A percentile compares a stretch with the other conserved stretches of the same genome.
Conservation (phyloP, 2,113 vertebrate species). For the Beaufortia kweichowensis region DNA sequence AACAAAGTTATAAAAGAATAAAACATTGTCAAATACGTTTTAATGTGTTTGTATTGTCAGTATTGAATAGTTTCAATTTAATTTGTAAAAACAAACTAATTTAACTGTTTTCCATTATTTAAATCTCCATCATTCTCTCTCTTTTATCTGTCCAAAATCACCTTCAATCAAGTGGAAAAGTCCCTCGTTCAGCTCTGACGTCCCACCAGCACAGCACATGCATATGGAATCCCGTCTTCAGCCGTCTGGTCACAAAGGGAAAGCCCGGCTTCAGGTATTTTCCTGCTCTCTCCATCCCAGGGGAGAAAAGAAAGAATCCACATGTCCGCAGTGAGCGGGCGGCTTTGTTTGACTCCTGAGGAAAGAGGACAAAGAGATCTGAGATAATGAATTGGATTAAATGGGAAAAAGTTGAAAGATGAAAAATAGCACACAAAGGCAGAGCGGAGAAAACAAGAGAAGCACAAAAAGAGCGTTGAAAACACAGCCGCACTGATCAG, state of each 20-base stretch:
- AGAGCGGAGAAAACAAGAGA: constrained; percentile 44
- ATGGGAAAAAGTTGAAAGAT: constrained; percentile 68
- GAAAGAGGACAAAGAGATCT: constrained; percentile 62
- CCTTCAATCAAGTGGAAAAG: constrained; percentile 2
- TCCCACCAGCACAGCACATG: constrained; percentile 30
- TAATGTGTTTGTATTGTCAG: no score
- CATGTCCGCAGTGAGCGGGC: constrained; percentile 71
- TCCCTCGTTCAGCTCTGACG: constrained; percentile 15
- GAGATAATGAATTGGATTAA: constrained; percentile 76
- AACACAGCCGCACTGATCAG: constrained; percentile 45
- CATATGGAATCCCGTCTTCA: constrained; percentile 53
- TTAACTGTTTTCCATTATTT: neutral
- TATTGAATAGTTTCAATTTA: no score
- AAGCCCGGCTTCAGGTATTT: constrained; percentile 66
- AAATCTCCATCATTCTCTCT: neutral
- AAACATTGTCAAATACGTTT: no score
- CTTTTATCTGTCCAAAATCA: neutral
- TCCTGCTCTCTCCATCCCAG: constrained; percentile 59
- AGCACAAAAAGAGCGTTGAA: constrained; percentile 32
- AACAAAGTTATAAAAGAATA: no score
- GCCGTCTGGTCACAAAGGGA: constrained; percentile 64
- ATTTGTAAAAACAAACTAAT: neutral
- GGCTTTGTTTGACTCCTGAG: constrained; percentile 73
- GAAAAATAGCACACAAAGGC: constrained; percentile 54
- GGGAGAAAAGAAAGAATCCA: constrained; percentile 69